These are phyloP conservation scores for Coelinius sp. DNA, from an alignment of 2,888 invertebrate species.

Conservation along the genomic window DNA sequence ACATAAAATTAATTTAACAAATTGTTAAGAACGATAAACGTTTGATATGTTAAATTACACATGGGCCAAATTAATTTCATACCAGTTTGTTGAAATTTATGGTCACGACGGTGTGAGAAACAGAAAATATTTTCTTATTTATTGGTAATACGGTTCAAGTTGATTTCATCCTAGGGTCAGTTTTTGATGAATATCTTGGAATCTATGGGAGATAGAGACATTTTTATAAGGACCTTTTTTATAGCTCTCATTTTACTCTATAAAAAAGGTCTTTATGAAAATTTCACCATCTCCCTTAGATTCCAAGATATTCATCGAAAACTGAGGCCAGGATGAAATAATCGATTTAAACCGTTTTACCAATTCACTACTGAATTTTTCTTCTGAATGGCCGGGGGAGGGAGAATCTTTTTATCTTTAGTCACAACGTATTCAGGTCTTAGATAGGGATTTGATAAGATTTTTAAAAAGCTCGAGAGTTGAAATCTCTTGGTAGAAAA, in stretches of 20 bases:
- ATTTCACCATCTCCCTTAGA: too few relatives aligned
- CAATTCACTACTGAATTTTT: too few relatives aligned
- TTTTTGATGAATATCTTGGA: too few relatives aligned
- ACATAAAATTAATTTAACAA: constrained; percentile 28
- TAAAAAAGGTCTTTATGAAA: too few relatives aligned
- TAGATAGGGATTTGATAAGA: constrained; percentile 10
- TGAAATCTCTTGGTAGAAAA: background rate
- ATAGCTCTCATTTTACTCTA: too few relatives aligned
- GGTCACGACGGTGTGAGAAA: background rate
- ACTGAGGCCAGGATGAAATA: too few relatives aligned
- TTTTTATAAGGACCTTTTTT: too few relatives aligned
- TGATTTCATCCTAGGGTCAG: too few relatives aligned
- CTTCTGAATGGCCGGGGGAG: background rate
- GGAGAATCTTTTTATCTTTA: background rate
- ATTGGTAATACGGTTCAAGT: too few relatives aligned
- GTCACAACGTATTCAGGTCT: constrained; percentile 19
- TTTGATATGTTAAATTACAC: background rate
- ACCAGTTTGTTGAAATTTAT: background rate
- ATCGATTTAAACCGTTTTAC: too few relatives aligned
- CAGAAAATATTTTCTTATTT: background rate
- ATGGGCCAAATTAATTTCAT: background rate
- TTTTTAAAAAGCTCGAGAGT: background rate
- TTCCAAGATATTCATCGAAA: too few relatives aligned
- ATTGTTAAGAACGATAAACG: constrained; percentile 25
- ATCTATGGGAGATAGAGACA: too few relatives aligned